Evolutionary conservation across 2,797 vertebrate species (phyloP), one percentile per base, ranked within the genome.

Genomic region (Hemibagrus guttatus): DNA sequence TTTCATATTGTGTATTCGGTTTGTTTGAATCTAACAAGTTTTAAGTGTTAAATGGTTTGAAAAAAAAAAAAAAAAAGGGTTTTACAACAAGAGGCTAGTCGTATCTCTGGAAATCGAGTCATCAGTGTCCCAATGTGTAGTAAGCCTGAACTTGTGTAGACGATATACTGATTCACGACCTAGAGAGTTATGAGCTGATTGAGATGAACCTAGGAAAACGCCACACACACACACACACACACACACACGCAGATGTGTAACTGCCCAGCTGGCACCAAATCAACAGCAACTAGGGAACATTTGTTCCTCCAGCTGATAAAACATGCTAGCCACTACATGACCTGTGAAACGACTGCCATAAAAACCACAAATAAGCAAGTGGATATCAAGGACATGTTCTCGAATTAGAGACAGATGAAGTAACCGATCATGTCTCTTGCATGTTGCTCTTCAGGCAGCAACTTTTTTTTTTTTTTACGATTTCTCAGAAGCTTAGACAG

Each of bases 251-350:
- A 88, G 72, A 88, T 83, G 71, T 90, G 89, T 83, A 88, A 93
- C 93, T 92, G 72, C 78, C 75, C 79, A 79, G 56, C 83, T 84
- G 83, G 56, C 87, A 31, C 54, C 56, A 71, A 87, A 80, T 82
- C 68, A 88, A 90, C 91, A 90, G 91, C 93, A 93, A 94, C 92
- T 89, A 90, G 90, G 90, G 89, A 93, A 88, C 93, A 92, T 94
- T 94, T 94, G 93, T 94, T 95, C 93, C 93, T 94, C 95, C 94
- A 95, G 93, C 93, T 95, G 94, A 95, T 93, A 93, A 93, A 90
- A 91, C 93, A 89, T 85, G 84, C 92, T 93, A 93, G 91, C 94
- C 92, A 85, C 90, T 87, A 91, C 83, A 87, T 94, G 93, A 95
- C 94, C 93, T 91, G 90, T 83, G 72, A 88, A 88, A 83, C 39